phyloP scores from a whole-genome alignment of 92 coral and sea anemone species.

The Parazoanthus atlanticus region DNA sequence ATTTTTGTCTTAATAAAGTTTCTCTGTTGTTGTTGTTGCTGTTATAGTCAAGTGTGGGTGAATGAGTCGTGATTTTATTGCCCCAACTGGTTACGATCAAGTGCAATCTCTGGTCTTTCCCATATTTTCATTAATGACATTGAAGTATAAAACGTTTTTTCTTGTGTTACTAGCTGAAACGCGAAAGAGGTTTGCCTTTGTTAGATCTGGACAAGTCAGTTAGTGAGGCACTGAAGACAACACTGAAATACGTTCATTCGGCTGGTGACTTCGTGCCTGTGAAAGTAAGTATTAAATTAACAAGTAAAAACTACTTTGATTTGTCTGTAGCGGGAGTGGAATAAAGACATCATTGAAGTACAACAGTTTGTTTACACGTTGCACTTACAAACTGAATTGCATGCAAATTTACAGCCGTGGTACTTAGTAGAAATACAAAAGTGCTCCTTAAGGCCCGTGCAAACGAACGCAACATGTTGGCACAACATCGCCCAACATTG shows the following conservation, averaged over 20 bases:
- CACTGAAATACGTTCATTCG: conserved; percentile 60
- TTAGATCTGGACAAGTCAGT: conserved; percentile 78
- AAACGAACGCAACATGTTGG: too few relatives aligned
- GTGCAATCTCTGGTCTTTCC: not conserved
- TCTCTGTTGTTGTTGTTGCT: too few relatives aligned
- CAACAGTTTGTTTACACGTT: not conserved
- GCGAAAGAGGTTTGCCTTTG: conserved; percentile 73
- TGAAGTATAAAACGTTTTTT: not conserved
- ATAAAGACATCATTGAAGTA: not conserved
- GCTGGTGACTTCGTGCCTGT: conserved; percentile 62
- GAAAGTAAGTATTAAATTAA: conserved; percentile 51
- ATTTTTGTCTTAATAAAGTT: too few relatives aligned
- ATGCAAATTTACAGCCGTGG: not conserved
- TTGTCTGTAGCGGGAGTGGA: not conserved
- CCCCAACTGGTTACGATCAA: too few relatives aligned
- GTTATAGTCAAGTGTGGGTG: too few relatives aligned
- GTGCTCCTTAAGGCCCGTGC: too few relatives aligned
- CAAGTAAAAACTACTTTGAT: not conserved
- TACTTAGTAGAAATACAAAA: too few relatives aligned
- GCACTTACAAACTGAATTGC: too few relatives aligned
- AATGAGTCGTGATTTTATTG: too few relatives aligned
- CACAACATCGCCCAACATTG: too few relatives aligned
- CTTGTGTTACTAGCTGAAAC: conserved; percentile 57
- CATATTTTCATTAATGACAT: not conserved
- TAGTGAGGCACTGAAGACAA: conserved; percentile 56